Percentiles rank a stretch among this genome's conserved stretches.
phyloP scores from a whole-genome alignment of 2,888 invertebrate genomes.

The Parapristionchus giblindavisi region DNA sequence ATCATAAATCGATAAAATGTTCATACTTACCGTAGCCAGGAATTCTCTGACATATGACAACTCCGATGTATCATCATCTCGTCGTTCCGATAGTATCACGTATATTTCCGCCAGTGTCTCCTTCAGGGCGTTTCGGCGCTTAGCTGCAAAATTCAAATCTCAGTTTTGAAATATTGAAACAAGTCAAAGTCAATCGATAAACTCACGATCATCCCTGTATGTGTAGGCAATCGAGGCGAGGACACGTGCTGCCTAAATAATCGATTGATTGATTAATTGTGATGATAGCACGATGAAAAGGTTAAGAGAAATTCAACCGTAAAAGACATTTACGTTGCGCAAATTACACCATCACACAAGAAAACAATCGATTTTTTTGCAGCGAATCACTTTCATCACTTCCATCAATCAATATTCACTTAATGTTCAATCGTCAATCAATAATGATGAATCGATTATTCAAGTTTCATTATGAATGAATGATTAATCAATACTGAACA shows the following conservation, averaged over 20 bases:
- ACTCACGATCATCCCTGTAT: constrained; percentile 40
- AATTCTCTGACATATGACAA: constrained; percentile 37
- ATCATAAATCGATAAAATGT: not conserved
- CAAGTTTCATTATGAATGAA: no score
- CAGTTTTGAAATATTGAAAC: no score
- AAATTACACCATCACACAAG: not conserved
- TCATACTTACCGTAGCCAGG: constrained; percentile 11
- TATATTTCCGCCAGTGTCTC: constrained; percentile 29
- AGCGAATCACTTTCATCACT: not conserved
- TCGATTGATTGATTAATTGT: no score
- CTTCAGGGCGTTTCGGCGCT: constrained; percentile 31
- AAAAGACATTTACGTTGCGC: no score
- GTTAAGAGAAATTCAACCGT: no score
- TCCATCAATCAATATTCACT: not conserved
- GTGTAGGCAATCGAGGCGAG: constrained; percentile 41
- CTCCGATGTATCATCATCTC: constrained; percentile 32
- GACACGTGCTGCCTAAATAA: constrained; percentile 34
- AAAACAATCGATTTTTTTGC: not conserved
- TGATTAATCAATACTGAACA: no score
- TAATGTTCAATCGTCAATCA: not conserved
- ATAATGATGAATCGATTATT: not conserved
- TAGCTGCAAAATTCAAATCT: constrained; percentile 27
- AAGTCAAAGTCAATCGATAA: not conserved
- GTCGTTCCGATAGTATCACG: not conserved
- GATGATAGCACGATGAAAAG: no score